A percentile compares a stretch with the other conserved stretches of the same genome.
Evolutionary conservation across 2,797 vertebrate genomes (phyloP).

Genomic region (Acridotheres tristis): DNA sequence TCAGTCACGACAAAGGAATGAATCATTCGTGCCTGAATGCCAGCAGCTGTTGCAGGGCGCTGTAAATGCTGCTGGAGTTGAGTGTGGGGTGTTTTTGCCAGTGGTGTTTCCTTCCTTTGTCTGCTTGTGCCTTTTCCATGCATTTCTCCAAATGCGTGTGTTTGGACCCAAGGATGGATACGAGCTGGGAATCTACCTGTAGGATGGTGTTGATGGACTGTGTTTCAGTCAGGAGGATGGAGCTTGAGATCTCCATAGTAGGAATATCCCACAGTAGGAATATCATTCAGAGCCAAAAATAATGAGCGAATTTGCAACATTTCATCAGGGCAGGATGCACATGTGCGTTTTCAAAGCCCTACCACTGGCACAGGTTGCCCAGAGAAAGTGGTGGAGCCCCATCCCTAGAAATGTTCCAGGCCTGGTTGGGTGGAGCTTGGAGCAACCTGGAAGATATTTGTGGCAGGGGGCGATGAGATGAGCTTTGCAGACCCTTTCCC

Average conservation of each 20-base stretch:
- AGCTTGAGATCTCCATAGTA: neutral
- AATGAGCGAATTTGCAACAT: fast-evolving
- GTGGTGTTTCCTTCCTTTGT: neutral
- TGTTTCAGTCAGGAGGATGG: neutral
- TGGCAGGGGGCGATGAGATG: neutral
- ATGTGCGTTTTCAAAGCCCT: fast-evolving
- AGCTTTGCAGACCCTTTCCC: neutral
- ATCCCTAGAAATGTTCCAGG: neutral
- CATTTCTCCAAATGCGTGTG: fast-evolving
- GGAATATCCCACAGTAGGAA: too few species aligned
- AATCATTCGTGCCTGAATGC: neutral
- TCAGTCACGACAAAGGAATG: neutral
- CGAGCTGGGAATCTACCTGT: neutral
- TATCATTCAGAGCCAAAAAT: neutral
- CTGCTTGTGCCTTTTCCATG: neutral
- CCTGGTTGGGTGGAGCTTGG: neutral
- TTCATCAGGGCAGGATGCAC: fast-evolving
- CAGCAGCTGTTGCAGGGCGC: fast-evolving
- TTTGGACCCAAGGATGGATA: neutral
- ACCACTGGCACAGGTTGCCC: neutral
- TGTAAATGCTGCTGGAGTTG: fast-evolving
- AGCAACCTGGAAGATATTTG: neutral
- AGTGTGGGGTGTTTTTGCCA: neutral
- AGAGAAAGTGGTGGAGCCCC: neutral
- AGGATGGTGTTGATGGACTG: fast-evolving